A percentile compares a stretch with the other conserved stretches of the same genome.
These are phyloP conservation scores for Drosophila longiperda DNA, from an alignment of 2,888 invertebrate species.

Conservation along the genomic window DNA sequence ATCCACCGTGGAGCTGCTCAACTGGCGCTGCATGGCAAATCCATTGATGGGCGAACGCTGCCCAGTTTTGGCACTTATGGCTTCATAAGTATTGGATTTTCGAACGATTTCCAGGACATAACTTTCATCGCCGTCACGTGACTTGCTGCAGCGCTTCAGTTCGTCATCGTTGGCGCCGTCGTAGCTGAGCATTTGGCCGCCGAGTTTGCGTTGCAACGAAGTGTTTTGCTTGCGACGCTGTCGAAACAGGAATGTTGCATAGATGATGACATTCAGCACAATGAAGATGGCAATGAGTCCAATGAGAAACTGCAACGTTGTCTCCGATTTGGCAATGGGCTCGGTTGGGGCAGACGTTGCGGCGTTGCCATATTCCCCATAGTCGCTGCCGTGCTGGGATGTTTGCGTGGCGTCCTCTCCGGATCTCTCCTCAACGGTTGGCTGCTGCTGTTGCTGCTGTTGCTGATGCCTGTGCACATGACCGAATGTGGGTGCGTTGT, in stretches of 20 bases:
- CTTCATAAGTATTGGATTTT: slow-evolving; percentile 84
- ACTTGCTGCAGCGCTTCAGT: slow-evolving; percentile 81
- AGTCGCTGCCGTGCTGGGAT: slow-evolving; percentile 33
- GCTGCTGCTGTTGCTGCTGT: slow-evolving; percentile 32
- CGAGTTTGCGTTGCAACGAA: slow-evolving; percentile 80
- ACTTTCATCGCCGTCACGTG: slow-evolving; percentile 84
- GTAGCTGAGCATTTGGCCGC: slow-evolving; percentile 82
- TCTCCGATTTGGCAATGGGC: slow-evolving; percentile 87
- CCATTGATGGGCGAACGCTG: slow-evolving; percentile 86
- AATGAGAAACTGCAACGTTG: slow-evolving; percentile 88
- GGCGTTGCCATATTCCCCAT: slow-evolving; percentile 30
- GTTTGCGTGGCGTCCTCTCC: slow-evolving; percentile 38
- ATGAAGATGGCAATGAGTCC: slow-evolving; percentile 90
- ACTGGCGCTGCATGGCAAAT: slow-evolving; percentile 89
- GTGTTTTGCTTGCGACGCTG: slow-evolving; percentile 79
- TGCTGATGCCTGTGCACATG: slow-evolving; percentile 58
- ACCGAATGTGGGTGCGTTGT: slow-evolving; percentile 84
- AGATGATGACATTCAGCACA: slow-evolving; percentile 88
- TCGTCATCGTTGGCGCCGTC: slow-evolving; percentile 84
- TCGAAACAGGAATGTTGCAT: slow-evolving; percentile 82
- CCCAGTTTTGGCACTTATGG: slow-evolving; percentile 73
- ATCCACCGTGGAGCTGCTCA: slow-evolving; percentile 92
- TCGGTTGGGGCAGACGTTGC: slow-evolving; percentile 26
- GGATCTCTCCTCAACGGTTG: slow-evolving; percentile 26
- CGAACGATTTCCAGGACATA: slow-evolving; percentile 83